Evolutionary conservation across 2,797 vertebrate species (phyloP).

Genomic region (Semotilus atromaculatus): DNA sequence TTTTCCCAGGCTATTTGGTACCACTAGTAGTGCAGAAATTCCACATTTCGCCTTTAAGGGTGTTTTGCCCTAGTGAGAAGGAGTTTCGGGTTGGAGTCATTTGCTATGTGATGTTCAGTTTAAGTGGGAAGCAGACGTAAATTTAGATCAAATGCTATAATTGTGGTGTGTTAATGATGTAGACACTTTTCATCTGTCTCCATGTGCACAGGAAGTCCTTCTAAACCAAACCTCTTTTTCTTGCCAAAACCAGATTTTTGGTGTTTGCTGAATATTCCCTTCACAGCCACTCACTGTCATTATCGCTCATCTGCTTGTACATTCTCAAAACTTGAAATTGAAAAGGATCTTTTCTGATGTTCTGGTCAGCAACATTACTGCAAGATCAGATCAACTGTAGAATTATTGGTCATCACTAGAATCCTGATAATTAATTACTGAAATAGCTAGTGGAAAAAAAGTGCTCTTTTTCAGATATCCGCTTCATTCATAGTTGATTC

Average conservation of each 20-base stretch:
- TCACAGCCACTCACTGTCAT: conserved; percentile 66
- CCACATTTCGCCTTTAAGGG: conserved; percentile 12
- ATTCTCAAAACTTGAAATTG: background rate
- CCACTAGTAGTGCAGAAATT: conserved; percentile 2
- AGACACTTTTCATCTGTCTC: conserved; percentile 73
- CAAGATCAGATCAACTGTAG: background rate
- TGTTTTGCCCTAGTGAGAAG: conserved; percentile 37
- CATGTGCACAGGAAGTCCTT: conserved; percentile 78
- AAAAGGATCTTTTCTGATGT: background rate
- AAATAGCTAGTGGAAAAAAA: background rate
- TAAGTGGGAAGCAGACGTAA: conserved; percentile 64
- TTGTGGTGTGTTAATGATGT: conserved; percentile 80
- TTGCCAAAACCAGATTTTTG: conserved; percentile 78
- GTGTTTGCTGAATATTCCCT: conserved; percentile 76
- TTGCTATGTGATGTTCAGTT: conserved; percentile 66
- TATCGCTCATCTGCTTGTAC: conserved; percentile 61
- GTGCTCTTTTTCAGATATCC: background rate
- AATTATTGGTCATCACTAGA: background rate
- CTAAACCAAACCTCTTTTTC: conserved; percentile 70
- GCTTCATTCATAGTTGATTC: conserved; percentile 19
- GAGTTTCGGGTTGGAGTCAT: conserved; percentile 60
- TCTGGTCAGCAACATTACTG: conserved; percentile 4
- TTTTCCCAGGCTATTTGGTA: background rate
- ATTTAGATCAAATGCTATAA: conserved; percentile 80
- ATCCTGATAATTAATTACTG: background rate